These are phyloP conservation scores for Sitobion miscanthi DNA, from an alignment of 1,140 invertebrate genomes.

Conservation along the genomic window DNA sequence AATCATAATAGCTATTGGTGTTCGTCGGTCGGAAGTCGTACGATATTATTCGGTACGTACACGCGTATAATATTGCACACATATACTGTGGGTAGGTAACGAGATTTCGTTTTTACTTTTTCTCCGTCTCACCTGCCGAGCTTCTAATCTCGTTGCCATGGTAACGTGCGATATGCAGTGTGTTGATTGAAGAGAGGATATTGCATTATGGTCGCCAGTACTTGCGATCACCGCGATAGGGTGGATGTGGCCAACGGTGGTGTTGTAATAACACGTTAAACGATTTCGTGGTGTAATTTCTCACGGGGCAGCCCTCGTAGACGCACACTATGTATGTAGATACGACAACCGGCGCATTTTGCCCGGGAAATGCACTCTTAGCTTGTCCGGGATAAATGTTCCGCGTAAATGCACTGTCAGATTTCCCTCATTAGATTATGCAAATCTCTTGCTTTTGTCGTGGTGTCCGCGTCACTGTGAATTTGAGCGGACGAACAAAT, in stretches of 20 bases:
- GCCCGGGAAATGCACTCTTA: background rate
- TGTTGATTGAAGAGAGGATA: background rate
- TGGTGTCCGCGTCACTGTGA: background rate
- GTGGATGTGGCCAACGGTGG: background rate
- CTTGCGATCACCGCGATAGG: background rate
- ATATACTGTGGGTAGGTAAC: background rate
- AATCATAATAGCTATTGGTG: no score
- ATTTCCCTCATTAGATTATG: conserved; percentile 30
- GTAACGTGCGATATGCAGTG: background rate
- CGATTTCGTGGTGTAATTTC: background rate
- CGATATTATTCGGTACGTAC: background rate
- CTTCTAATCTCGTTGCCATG: conserved; percentile 18
- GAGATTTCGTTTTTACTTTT: conserved; percentile 6
- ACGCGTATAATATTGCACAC: background rate
- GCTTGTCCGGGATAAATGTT: conserved; percentile 1
- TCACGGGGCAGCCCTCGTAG: background rate
- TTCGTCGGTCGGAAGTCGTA: background rate
- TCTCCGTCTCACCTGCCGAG: background rate
- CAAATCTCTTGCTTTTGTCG: conserved; percentile 18
- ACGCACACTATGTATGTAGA: background rate
- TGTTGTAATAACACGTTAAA: background rate
- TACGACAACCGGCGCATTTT: background rate
- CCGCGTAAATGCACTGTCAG: background rate
- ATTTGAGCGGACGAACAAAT: background rate
- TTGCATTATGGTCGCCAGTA: background rate